Conservation (phyloP, 2,797 vertebrate genomes). For the Ptychadena robeensis region DNA sequence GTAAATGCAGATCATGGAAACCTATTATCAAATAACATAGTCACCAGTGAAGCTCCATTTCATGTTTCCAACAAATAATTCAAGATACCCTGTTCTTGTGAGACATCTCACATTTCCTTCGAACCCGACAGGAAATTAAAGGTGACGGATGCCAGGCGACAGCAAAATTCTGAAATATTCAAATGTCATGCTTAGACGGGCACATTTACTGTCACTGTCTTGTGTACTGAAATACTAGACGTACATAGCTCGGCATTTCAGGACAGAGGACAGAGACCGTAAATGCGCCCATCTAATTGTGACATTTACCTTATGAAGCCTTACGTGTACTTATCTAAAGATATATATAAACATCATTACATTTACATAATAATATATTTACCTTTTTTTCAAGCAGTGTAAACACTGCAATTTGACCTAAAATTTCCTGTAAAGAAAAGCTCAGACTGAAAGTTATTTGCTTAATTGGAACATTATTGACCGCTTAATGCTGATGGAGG, state of each 20-base stretch:
- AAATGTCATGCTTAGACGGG: not conserved
- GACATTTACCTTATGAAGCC: not conserved
- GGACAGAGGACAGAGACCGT: not conserved
- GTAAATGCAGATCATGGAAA: constrained; percentile 5
- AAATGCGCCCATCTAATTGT: not conserved
- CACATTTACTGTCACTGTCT: too few relatives aligned
- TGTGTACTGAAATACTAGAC: too few relatives aligned
- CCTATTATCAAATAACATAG: constrained; percentile 17
- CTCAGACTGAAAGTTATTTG: too few relatives aligned
- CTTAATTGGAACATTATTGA: too few relatives aligned
- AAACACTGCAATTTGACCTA: too few relatives aligned
- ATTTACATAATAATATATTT: too few relatives aligned
- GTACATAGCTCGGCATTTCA: not conserved
- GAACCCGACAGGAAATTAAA: not conserved
- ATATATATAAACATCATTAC: too few relatives aligned
- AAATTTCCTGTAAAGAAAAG: too few relatives aligned
- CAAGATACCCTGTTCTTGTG: constrained; percentile 7
- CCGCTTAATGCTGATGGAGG: too few relatives aligned
- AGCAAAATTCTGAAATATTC: not conserved
- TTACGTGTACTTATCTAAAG: not conserved
- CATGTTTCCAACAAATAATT: constrained; percentile 49
- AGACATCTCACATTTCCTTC: constrained; percentile 24
- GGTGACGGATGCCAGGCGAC: not conserved
- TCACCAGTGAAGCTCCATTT: constrained; percentile 13
- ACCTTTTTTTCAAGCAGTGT: too few relatives aligned